Evolutionary conservation across 2,113 vertebrate species (phyloP).

Genomic region (Haemorhous mexicanus): DNA sequence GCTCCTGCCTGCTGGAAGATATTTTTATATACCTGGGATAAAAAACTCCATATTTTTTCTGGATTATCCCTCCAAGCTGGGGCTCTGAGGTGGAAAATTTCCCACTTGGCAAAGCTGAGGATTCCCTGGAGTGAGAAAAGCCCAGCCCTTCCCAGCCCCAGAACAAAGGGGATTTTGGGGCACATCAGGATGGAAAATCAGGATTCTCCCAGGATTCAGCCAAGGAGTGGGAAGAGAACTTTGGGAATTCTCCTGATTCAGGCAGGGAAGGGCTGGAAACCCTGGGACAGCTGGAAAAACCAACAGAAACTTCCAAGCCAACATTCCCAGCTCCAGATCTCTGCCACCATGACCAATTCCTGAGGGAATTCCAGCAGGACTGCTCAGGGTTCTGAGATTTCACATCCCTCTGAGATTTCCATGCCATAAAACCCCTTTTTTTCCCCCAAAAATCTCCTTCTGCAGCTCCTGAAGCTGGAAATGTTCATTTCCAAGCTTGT

Average conservation of each 20-base stretch:
- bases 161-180: not conserved
- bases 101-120: not conserved
- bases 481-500: not conserved
- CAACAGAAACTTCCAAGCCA: not conserved
- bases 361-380: not conserved
- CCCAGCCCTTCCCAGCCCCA: no score
- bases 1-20: not conserved
- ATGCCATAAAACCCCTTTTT: not conserved
- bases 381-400: not conserved
- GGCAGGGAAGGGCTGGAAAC: not conserved
- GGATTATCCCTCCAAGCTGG: not conserved
- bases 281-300: not conserved
- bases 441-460: not conserved
- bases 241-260: not conserved
- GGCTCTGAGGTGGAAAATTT: not conserved
- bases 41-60: fast-evolving
- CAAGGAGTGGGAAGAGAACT: not conserved
- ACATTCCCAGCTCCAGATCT: not conserved
- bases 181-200: not conserved
- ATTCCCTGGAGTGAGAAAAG: not conserved
- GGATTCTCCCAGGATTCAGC: not conserved
- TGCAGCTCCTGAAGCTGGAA: not conserved
- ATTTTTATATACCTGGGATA: not conserved
- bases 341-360: not conserved
- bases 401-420: not conserved